These are phyloP conservation scores for Sphaerodactylus townsendi DNA, from an alignment of 2,113 vertebrate species.

Conservation along the genomic window DNA sequence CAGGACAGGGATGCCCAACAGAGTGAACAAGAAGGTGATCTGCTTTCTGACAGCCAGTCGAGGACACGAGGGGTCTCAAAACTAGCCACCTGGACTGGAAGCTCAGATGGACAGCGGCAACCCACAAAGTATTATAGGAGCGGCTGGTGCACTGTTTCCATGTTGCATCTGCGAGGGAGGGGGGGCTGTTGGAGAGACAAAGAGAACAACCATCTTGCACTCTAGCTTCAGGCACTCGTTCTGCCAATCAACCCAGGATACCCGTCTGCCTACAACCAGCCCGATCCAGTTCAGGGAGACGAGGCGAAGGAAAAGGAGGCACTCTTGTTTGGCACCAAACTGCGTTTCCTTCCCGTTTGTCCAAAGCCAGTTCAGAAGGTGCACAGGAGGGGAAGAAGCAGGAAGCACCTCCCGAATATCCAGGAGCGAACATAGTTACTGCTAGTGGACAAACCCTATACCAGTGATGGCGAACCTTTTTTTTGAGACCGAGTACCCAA, in stretches of 20 bases:
- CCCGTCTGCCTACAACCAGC: too few relatives aligned
- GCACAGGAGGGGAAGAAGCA: too few relatives aligned
- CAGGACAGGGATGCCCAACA: conserved; percentile 30
- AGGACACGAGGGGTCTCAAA: too few relatives aligned
- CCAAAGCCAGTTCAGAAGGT: neutral
- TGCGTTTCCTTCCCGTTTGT: neutral
- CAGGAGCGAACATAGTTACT: too few relatives aligned
- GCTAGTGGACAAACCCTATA: too few relatives aligned
- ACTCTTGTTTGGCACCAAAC: neutral
- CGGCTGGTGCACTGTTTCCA: neutral
- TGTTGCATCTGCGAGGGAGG: neutral
- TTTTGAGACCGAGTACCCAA: too few relatives aligned
- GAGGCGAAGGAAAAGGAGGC: too few relatives aligned
- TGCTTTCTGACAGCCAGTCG: neutral
- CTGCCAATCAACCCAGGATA: neutral
- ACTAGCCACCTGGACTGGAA: neutral
- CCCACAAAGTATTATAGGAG: neutral
- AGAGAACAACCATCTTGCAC: neutral
- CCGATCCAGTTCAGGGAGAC: too few relatives aligned
- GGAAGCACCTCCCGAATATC: neutral
- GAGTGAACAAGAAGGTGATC: neutral
- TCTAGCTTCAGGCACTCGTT: neutral
- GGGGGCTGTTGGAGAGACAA: too few relatives aligned
- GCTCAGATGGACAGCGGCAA: neutral
- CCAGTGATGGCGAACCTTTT: too few relatives aligned